phyloP scores from a whole-genome alignment of 2,797 vertebrate genomes.

The Melopsittacus undulatus region DNA sequence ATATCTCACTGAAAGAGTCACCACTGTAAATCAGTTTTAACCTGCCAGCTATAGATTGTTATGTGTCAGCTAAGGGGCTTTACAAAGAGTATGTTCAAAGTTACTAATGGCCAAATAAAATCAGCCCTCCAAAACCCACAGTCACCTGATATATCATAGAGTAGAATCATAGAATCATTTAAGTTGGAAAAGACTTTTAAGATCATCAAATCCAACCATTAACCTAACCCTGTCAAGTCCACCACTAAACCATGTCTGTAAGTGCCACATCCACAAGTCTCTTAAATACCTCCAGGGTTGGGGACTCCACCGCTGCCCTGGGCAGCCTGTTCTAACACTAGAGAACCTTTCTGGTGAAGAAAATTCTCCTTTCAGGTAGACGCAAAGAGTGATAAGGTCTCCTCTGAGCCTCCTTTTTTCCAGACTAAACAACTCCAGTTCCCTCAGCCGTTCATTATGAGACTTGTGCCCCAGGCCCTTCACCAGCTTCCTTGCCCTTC shows the following conservation, averaged over 20 bases:
- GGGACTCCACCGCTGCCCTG: neutral
- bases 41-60: neutral
- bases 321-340: neutral
- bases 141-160: neutral
- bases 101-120: neutral
- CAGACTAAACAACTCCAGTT: neutral
- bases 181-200: neutral
- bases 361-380: neutral
- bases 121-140: neutral
- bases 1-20: neutral
- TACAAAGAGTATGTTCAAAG: neutral
- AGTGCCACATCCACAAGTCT: fast-evolving
- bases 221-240: neutral
- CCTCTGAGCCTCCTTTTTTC: neutral
- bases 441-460: neutral
- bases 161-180: neutral
- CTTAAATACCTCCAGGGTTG: neutral
- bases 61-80: neutral
- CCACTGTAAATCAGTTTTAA: neutral
- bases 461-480: neutral
- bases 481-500: neutral
- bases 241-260: neutral
- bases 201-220: neutral
- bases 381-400: neutral
- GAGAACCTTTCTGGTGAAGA: neutral